Percentiles rank a stretch among this genome's conserved stretches.
These are phyloP conservation scores for Cyrtodaria siliqua DNA, from an alignment of 2,888 invertebrate species.

Conservation along the genomic window DNA sequence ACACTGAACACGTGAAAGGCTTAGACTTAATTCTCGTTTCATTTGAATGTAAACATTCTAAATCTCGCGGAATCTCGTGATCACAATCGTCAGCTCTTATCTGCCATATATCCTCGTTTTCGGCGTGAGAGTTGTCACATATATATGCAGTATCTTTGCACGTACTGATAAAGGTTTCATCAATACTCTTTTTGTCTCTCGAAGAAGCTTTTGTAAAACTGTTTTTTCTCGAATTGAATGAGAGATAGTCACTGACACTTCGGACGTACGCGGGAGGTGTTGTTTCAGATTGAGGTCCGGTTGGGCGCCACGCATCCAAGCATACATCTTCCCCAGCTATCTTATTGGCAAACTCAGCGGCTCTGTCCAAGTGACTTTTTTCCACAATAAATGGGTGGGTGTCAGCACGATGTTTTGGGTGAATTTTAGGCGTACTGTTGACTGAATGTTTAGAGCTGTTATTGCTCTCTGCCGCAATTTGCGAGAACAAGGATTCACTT, in stretches of 20 bases:
- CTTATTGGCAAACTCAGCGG: constrained; percentile 8
- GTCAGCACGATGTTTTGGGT: constrained; percentile 30
- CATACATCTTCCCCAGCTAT: constrained; percentile 16
- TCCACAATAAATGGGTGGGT: constrained; percentile 37
- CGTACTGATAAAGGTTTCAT: constrained; percentile 47
- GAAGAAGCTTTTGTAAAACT: constrained; percentile 1
- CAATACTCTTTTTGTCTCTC: constrained; percentile 18
- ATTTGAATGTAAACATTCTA: background rate
- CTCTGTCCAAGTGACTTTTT: constrained; percentile 36
- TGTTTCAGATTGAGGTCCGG: background rate
- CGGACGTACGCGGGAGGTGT: constrained; percentile 45
- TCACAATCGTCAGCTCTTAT: constrained; percentile 43
- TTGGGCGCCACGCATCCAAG: constrained; percentile 10
- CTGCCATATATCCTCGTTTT: constrained; percentile 50
- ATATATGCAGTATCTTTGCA: constrained; percentile 51
- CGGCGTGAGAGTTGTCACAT: constrained; percentile 43
- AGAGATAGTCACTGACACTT: constrained; percentile 57
- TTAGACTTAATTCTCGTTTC: background rate
- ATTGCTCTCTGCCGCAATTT: constrained; percentile 60
- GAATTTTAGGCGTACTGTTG: constrained; percentile 64
- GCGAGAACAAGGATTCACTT: constrained; percentile 68
- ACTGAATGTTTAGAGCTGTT: constrained; percentile 60
- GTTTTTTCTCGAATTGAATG: constrained; percentile 11
- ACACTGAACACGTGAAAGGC: constrained; percentile 21
- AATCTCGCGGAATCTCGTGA: background rate